phyloP scores from a whole-genome alignment of 2,113 vertebrate genomes.

The Solea solea region DNA sequence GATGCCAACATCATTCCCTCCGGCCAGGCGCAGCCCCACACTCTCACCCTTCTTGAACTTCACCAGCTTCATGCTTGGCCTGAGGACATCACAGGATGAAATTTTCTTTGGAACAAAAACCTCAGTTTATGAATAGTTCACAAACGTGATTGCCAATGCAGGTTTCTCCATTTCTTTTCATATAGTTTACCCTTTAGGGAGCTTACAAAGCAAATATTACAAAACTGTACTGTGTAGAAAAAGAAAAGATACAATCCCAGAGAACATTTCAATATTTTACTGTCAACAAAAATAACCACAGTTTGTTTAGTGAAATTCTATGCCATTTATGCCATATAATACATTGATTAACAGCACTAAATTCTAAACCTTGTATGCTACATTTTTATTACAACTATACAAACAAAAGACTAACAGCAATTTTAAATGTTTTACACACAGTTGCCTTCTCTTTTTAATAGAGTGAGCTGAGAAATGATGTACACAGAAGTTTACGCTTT shows the following conservation, averaged over 20 bases:
- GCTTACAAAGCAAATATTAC: constrained; percentile 3
- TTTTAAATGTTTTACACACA: not conserved
- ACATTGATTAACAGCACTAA: not conserved
- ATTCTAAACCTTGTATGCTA: not conserved
- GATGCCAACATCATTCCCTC: constrained; percentile 98
- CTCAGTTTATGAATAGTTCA: constrained; percentile 5
- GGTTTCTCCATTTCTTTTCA: constrained; percentile 14
- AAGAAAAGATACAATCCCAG: not conserved
- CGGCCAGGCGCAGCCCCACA: constrained; percentile 96
- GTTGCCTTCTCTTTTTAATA: not conserved
- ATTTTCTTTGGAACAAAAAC: constrained; percentile 19
- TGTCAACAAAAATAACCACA: not conserved
- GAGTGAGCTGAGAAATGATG: not conserved
- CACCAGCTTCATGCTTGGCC: constrained; percentile 99
- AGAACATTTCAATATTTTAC: constrained; percentile 1
- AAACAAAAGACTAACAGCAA: not conserved
- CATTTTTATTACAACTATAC: not conserved
- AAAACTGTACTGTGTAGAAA: not conserved
- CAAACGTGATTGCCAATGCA: not conserved
- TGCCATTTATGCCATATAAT: not conserved
- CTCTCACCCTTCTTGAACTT: constrained; percentile 99
- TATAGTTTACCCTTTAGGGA: not conserved
- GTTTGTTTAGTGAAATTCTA: not conserved
- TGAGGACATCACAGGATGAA: constrained; percentile 62
- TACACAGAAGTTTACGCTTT: not conserved